Evolutionary conservation across 2,888 invertebrate genomes (phyloP), one percentile per base, ranked within the genome.

Genomic region (Deilephila elpenor): DNA sequence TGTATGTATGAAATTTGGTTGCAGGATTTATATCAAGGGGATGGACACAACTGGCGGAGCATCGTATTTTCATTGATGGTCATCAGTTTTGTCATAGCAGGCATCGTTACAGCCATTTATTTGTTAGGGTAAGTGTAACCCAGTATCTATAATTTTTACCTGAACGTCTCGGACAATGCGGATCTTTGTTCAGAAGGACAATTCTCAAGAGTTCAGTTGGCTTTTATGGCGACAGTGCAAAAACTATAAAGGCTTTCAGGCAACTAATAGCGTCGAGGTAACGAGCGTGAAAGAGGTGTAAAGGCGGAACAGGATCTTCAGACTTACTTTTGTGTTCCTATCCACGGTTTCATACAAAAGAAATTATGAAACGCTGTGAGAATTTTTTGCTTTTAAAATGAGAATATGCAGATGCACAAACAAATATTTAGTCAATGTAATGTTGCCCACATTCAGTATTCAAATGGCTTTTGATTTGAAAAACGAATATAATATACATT

Each of bases 21-120:
- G 71, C 94, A 97, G 97, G 97, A 97, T 91, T 96, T 98, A 90
- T 97, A 97, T 90, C 95, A 96, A 79, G 96, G 96, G 82, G 97
- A 97, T 91, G 97, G 98, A 78, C 97, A 98, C 95, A 98, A 98
- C 91, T 98, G 98, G 98, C 96, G 97, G 91, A 98, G 98, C 90
- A 97, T 98, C 88, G 95, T 98, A 89, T 97, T 98, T 92, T 97
- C 98, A 79, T 95, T 98, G 89, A 95, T 98, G 95, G 98, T 98
- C 90, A 98, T 98, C 93, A 96, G 97, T 90, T 96, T 97, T 93
- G 98, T 98, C 86, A 97, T 98, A 93, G 97, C 97, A 83, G 98
- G 98, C 79, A 98, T 98, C 88, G 97, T 97, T 83, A 97, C 97
- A 84, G 98, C 98, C 86, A 98, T 98, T 93, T 97, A 98, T 95